Evolutionary conservation across 1,140 invertebrate genomes (phyloP).

Genomic region (Mya arenaria): DNA sequence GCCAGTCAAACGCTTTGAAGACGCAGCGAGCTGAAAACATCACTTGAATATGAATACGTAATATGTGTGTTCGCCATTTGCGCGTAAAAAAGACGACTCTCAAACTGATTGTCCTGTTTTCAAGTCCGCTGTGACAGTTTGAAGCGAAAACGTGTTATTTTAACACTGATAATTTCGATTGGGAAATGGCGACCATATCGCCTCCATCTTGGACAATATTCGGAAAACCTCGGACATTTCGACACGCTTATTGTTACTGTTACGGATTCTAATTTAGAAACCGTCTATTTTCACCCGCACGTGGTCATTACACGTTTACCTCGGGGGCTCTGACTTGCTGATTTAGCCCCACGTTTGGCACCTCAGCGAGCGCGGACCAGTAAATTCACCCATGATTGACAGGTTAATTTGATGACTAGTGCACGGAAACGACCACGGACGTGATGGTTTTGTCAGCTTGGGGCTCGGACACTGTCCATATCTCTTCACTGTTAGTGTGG

Average conservation of each 20-base stretch:
- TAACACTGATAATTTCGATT: constrained; percentile 37
- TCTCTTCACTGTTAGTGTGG: no score
- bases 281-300: constrained; percentile 55
- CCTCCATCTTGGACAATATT: not conserved
- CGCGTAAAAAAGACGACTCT: no score
- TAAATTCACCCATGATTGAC: constrained; percentile 46
- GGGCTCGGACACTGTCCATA: no score
- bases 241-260: constrained; percentile 51
- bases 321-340: constrained; percentile 2
- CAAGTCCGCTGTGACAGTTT: constrained; percentile 13
- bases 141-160: constrained; percentile 39
- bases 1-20: no score
- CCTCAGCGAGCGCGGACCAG: constrained; percentile 22
- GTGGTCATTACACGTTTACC: constrained; percentile 41
- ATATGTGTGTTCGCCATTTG: no score
- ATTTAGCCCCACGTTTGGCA: constrained; percentile 48
- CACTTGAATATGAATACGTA: no score
- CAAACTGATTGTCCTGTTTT: no score
- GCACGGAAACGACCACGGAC: no score
- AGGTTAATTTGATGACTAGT: not conserved
- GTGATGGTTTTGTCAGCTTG: not conserved
- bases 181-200: constrained; percentile 30
- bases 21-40: no score
- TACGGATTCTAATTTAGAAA: constrained; percentile 47
- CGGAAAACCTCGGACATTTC: constrained; percentile 43